Evolutionary conservation across 2,888 invertebrate genomes (phyloP).

Genomic region (Coleophora deauratella): DNA sequence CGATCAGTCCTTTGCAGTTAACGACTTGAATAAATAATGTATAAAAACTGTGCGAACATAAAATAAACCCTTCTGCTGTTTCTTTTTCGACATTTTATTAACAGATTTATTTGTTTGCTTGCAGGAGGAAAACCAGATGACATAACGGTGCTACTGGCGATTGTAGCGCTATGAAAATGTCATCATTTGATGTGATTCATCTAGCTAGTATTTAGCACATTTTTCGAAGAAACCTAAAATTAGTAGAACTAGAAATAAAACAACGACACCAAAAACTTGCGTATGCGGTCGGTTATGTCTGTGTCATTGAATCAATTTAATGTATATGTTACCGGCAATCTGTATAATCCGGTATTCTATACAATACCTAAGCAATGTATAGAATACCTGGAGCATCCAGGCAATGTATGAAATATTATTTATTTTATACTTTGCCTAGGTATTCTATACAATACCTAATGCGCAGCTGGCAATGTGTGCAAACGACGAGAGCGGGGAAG

Average conservation of each 20-base stretch:
- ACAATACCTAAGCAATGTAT: too few relatives aligned
- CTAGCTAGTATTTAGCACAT: constrained; percentile 30
- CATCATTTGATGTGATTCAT: constrained; percentile 54
- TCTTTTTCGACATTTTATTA: neutral
- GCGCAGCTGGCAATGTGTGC: too few relatives aligned
- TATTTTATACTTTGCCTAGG: too few relatives aligned
- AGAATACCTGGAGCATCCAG: too few relatives aligned
- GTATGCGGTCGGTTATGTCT: constrained; percentile 1
- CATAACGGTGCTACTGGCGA: constrained; percentile 96
- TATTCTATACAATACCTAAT: too few relatives aligned
- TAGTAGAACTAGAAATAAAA: constrained; percentile 46
- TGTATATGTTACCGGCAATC: neutral
- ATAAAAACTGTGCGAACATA: too few relatives aligned
- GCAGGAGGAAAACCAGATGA: constrained; percentile 98
- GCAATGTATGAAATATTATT: too few relatives aligned
- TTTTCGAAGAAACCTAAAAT: constrained; percentile 39
- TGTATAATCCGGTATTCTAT: too few relatives aligned
- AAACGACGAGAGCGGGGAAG: too few relatives aligned
- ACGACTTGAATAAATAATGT: too few relatives aligned
- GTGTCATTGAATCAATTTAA: neutral
- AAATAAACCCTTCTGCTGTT: too few relatives aligned
- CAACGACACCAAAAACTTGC: constrained; percentile 54
- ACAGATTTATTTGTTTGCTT: constrained; percentile 45
- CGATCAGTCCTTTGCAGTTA: too few relatives aligned
- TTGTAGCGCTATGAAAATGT: constrained; percentile 85